phyloP scores from a whole-genome alignment of 1,140 invertebrate genomes.

The Stegodyphus dumicola region DNA sequence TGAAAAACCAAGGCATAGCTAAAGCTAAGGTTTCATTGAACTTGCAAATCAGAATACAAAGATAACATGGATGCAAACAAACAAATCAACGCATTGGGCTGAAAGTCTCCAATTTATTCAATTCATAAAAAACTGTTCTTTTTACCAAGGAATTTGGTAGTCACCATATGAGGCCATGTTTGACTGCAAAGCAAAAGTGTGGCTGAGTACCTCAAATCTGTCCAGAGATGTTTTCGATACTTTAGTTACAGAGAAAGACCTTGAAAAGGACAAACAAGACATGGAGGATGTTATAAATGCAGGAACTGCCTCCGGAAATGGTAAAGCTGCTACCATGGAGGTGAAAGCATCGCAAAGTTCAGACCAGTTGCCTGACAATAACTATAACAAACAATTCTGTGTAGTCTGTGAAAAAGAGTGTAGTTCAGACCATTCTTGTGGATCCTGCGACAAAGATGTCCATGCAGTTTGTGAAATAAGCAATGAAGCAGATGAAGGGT shows the following conservation, averaged over 20 bases:
- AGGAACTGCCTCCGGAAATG: background rate
- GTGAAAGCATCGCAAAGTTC: background rate
- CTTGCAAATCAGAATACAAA: background rate
- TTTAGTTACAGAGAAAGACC: slow-evolving; percentile 14
- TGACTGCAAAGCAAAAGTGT: slow-evolving; percentile 17
- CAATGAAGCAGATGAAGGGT: background rate
- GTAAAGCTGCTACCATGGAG: background rate
- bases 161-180: background rate
- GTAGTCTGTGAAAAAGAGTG: background rate
- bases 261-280: slow-evolving; percentile 30
- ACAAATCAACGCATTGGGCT: background rate
- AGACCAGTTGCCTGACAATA: background rate
- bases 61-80: background rate
- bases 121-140: slow-evolving; percentile 9
- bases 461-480: background rate
- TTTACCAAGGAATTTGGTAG: background rate
- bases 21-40: slow-evolving; percentile 4
- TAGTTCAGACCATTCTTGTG: background rate
- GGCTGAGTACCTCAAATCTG: slow-evolving; percentile 13
- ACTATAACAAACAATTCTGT: background rate
- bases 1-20: slow-evolving; percentile 22
- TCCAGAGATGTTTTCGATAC: slow-evolving; percentile 13
- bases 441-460: background rate
- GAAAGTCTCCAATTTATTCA: background rate
- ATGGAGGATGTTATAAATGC: slow-evolving; percentile 26